Base-by-base conservation (phyloP, 2,888 invertebrate genomes). In the Nipponacmea schrenckii region DNA sequence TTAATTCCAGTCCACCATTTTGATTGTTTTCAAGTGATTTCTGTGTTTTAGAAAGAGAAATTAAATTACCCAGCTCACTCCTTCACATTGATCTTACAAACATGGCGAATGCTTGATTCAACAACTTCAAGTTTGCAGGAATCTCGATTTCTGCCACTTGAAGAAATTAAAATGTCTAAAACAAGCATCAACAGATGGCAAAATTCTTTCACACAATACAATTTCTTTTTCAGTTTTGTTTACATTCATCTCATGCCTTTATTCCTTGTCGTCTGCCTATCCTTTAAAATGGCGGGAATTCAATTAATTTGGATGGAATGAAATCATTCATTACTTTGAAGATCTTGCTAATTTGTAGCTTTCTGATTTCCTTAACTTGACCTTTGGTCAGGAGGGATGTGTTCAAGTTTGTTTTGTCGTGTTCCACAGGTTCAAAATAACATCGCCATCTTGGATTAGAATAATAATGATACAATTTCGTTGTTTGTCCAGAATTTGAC, bases 41-140 rank as follows among this genome's bases (percentile, higher is more conserved):
- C 50, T 20, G 31, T 20, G 50, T 20, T 50, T 50, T 20, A 20
- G 50, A 50, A 50, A 20, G 8, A 20, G 50, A 50, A 50, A 50
- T 50, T 50, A 20, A 50, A 50, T 50, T 50, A 50, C 50, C n/a
- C 20, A 20, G 20, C 50, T 50, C n/a, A 5, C 50, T 50, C 50
- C 50, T 50, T 50, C 50, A 50, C 50, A 50, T 50, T 50, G 50
- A 50, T 50, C 31, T 50, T 50, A 17, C 50, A 50, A 50, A 50
- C 50, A 50, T 20, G 50, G 50, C n/a, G n/a, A 50, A 31, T 8
- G n/a, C 50, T 50, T 50, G 20, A 20, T 50, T 50, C 50, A 50
- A 50, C 50, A 50, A 50, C 50, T 50, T 50, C 15, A 50, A 50
- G n/a, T 10, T 50, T 50, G 50, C 50, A 50, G n/a, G 50, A 50